Evolutionary conservation across 2,888 invertebrate species (phyloP).

Genomic region (Acutogordius australiensis): DNA sequence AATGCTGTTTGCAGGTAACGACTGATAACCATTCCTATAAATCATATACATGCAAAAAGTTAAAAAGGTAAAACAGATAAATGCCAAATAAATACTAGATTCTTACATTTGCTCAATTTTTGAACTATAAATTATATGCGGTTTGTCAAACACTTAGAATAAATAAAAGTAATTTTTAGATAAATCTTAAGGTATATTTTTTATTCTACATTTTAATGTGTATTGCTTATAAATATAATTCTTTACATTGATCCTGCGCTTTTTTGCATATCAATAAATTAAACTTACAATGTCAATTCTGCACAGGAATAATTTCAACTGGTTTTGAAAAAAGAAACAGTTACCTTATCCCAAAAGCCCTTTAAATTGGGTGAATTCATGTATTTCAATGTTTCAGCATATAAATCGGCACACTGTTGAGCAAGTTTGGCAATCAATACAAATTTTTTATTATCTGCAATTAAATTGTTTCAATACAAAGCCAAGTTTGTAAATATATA

Average conservation of each 20-base stretch:
- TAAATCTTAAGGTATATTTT: no score
- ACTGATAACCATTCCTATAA: slow-evolving; percentile 33
- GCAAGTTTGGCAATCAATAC: slow-evolving; percentile 62
- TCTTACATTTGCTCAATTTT: background rate
- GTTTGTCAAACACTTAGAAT: no score
- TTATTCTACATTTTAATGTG: no score
- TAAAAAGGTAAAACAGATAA: no score
- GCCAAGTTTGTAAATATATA: background rate
- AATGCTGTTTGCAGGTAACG: slow-evolving; percentile 52
- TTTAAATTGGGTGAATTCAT: slow-evolving; percentile 54
- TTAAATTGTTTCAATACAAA: background rate
- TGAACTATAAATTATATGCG: background rate
- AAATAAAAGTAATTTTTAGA: no score
- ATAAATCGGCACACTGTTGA: slow-evolving; percentile 67
- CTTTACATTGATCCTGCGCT: no score
- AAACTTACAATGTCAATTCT: no score
- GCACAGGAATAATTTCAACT: no score
- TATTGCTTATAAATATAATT: no score
- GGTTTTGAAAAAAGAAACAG: slow-evolving; percentile 17
- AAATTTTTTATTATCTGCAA: slow-evolving; percentile 26
- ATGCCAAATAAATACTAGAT: background rate
- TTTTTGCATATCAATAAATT: no score
- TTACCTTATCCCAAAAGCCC: slow-evolving; percentile 57
- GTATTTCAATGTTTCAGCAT: slow-evolving; percentile 54
- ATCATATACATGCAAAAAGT: no score